A percentile compares a stretch with the other conserved stretches of the same genome.
Evolutionary conservation across 1,140 invertebrate genomes (phyloP).

Genomic region (Rhyacophila brunnea): DNA sequence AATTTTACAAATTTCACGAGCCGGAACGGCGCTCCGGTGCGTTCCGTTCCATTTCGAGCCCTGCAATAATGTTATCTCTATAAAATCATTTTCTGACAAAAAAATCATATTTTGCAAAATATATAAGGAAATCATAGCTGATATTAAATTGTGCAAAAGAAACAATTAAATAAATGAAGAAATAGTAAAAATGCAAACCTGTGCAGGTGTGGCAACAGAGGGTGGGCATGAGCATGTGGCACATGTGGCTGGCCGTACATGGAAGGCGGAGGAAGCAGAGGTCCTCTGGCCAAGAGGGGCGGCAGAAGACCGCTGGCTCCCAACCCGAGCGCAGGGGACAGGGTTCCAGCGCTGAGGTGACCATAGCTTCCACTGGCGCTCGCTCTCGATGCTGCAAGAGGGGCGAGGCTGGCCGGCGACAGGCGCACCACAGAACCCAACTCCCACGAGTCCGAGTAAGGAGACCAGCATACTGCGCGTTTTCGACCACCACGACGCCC

Average conservation of each 20-base stretch:
- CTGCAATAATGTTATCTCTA: too few species aligned
- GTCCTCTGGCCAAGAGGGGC: constrained; percentile 46
- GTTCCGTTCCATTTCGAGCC: too few species aligned
- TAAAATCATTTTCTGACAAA: too few species aligned
- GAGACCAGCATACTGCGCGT: constrained; percentile 88
- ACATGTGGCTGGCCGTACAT: constrained; percentile 36
- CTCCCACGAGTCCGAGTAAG: constrained; percentile 91
- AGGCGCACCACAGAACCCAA: constrained; percentile 93
- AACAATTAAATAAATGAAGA: too few species aligned
- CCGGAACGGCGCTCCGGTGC: too few species aligned
- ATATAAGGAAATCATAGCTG: too few species aligned
- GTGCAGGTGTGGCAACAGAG: constrained; percentile 37
- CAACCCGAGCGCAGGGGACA: constrained; percentile 53
- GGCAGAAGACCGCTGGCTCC: constrained; percentile 55
- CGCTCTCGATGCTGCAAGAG: constrained; percentile 87
- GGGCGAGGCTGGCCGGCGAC: constrained; percentile 89
- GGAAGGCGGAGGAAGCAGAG: constrained; percentile 26
- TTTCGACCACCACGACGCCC: constrained; percentile 60
- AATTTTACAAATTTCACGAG: too few species aligned
- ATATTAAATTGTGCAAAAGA: too few species aligned
- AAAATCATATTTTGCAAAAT: too few species aligned
- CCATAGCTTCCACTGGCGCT: constrained; percentile 89
- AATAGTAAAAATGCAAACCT: too few species aligned
- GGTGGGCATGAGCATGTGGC: constrained; percentile 40
- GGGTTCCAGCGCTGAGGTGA: constrained; percentile 79